A percentile compares a stretch with the other conserved stretches of the same genome.
Evolutionary conservation across 2,888 invertebrate genomes (phyloP).

Genomic region (Vesta saturnalis): DNA sequence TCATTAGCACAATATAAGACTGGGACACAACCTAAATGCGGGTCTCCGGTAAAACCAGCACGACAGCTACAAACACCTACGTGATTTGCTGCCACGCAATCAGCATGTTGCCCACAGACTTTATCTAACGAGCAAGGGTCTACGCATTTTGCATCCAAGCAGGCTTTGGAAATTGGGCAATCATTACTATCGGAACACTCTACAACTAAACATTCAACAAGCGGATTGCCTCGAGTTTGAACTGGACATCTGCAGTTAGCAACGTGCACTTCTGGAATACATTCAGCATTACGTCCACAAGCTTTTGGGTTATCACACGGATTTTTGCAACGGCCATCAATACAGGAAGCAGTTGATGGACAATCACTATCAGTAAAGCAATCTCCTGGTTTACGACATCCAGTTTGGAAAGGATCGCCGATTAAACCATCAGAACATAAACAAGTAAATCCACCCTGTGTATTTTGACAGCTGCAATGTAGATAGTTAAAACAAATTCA

Average conservation of each 20-base stretch:
- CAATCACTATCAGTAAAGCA: constrained; percentile 84
- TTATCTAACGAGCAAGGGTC: constrained; percentile 84
- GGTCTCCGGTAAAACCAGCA: constrained; percentile 86
- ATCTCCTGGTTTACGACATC: constrained; percentile 85
- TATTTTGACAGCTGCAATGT: constrained; percentile 72
- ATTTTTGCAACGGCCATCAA: constrained; percentile 79
- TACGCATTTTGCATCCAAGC: constrained; percentile 81
- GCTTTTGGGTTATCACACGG: constrained; percentile 74
- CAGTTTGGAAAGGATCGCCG: constrained; percentile 77
- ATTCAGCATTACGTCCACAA: constrained; percentile 82
- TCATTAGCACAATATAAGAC: constrained; percentile 86
- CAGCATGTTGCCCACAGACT: constrained; percentile 84
- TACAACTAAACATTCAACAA: constrained; percentile 74
- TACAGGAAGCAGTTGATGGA: constrained; percentile 78
- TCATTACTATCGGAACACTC: constrained; percentile 85
- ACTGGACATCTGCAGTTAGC: constrained; percentile 79
- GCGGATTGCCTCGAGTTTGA: constrained; percentile 80
- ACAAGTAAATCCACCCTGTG: constrained; percentile 81
- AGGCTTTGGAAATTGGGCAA: constrained; percentile 76
- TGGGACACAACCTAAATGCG: constrained; percentile 83
- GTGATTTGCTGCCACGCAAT: constrained; percentile 80
- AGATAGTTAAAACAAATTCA: neutral
- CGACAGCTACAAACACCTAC: constrained; percentile 85
- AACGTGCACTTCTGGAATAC: constrained; percentile 74
- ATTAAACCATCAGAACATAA: constrained; percentile 81